Evolutionary conservation across 2,113 vertebrate genomes (phyloP).

Genomic region (Australoheros scitulus): DNA sequence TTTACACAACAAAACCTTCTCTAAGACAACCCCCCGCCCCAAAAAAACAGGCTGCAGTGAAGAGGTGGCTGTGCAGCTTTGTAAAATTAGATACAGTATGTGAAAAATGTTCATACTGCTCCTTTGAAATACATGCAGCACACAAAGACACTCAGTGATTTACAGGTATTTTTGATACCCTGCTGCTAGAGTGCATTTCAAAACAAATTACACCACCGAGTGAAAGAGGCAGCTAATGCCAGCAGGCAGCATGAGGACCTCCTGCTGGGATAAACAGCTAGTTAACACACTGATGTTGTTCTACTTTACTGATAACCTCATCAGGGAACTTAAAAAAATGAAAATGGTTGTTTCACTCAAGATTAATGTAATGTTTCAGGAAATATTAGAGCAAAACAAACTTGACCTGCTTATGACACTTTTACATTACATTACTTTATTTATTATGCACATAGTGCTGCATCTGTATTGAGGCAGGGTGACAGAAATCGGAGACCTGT

Average conservation of each 20-base stretch:
- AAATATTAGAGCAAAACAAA: not conserved
- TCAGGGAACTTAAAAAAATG: not conserved
- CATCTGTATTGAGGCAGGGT: not conserved
- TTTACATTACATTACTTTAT: not conserved
- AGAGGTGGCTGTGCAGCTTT: not conserved
- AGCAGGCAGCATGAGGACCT: not conserved
- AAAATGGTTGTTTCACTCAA: not conserved
- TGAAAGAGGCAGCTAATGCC: not conserved
- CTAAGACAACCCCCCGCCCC: not conserved
- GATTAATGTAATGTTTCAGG: not conserved
- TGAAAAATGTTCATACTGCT: not conserved
- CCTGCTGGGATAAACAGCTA: not conserved
- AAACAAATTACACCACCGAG: not conserved
- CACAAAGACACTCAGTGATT: constrained; percentile 28
- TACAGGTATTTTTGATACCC: constrained; percentile 1
- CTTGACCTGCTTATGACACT: not conserved
- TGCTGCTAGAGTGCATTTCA: not conserved
- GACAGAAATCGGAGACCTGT: not conserved
- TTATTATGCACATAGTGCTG: not conserved
- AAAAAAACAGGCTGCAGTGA: not conserved
- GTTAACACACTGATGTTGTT: constrained; percentile 18
- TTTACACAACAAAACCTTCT: not conserved
- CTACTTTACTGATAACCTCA: not conserved
- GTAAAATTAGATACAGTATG: not conserved
- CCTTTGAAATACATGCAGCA: not conserved